Percentiles rank a stretch among this genome's conserved stretches.
phyloP scores from a whole-genome alignment of 2,797 vertebrate species.

The Enteromius viviparus region DNA sequence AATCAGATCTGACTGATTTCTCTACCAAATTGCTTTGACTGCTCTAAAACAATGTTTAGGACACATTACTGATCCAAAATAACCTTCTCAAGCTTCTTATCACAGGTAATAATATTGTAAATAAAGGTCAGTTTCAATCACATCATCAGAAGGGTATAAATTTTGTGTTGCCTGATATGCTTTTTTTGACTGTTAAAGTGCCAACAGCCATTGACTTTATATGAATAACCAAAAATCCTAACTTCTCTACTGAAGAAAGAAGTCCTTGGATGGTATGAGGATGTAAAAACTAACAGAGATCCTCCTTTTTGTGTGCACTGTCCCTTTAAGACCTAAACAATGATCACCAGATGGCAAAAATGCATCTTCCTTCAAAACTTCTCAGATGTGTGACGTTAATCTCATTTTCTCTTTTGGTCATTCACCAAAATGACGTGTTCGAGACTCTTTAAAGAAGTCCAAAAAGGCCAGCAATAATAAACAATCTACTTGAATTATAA shows the following conservation, averaged over 20 bases:
- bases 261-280: background rate
- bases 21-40: no score
- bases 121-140: background rate
- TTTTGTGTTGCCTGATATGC: background rate
- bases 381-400: slow-evolving; percentile 56
- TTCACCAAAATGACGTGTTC: slow-evolving; percentile 47
- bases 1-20: no score
- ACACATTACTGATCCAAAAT: no score
- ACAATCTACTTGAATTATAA: slow-evolving; percentile 56
- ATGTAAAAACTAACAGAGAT: background rate
- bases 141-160: background rate
- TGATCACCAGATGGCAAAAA: background rate
- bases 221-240: background rate
- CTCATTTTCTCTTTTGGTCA: slow-evolving; percentile 54
- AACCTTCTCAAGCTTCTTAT: background rate
- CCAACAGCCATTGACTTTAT: background rate
- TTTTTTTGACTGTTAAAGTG: background rate
- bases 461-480: slow-evolving; percentile 40
- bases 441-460: slow-evolving; percentile 37
- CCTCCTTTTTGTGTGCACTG: background rate
- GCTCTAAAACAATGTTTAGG: no score
- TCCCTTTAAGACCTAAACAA: background rate
- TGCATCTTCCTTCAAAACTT: background rate
- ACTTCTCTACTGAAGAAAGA: background rate
- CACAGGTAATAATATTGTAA: background rate